A percentile compares a stretch with the other conserved stretches of the same genome.
Evolutionary conservation across 2,113 vertebrate genomes (phyloP).

Genomic region (Oreocharis arfaki): DNA sequence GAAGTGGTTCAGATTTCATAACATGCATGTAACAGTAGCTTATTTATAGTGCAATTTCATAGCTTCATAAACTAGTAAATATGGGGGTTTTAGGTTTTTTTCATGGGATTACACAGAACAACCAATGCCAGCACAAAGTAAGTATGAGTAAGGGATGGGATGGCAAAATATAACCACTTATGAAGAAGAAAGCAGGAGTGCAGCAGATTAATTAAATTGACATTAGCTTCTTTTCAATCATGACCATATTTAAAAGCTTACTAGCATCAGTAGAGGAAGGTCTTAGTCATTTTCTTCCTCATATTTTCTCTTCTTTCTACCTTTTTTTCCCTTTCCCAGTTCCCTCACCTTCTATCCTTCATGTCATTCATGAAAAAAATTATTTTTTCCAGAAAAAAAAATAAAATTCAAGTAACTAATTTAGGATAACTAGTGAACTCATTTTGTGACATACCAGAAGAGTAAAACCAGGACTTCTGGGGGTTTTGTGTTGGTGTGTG

Average conservation of each 20-base stretch:
- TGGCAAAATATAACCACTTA: background rate
- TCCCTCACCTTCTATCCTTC: background rate
- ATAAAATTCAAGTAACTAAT: background rate
- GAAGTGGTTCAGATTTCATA: background rate
- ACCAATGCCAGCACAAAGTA: background rate
- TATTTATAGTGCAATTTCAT: background rate
- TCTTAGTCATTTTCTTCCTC: background rate
- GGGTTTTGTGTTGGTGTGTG: background rate
- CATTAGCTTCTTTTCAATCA: background rate
- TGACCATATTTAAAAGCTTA: background rate
- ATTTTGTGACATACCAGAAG: background rate
- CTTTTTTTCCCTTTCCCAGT: background rate
- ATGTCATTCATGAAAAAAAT: too few species aligned
- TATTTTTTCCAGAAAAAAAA: background rate
- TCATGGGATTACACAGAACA: background rate
- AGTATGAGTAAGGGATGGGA: background rate
- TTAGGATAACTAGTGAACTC: background rate
- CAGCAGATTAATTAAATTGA: background rate
- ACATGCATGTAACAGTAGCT: background rate
- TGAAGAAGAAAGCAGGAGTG: background rate
- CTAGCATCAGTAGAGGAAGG: background rate
- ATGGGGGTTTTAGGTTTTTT: rapidly evolving
- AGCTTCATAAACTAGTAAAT: background rate
- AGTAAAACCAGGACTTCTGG: background rate
- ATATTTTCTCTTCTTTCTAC: background rate